Percentiles rank a stretch among this genome's conserved stretches.
Conservation (phyloP, 37 sponge, comb jelly and placozoan species). For the Beroe ovata region DNA sequence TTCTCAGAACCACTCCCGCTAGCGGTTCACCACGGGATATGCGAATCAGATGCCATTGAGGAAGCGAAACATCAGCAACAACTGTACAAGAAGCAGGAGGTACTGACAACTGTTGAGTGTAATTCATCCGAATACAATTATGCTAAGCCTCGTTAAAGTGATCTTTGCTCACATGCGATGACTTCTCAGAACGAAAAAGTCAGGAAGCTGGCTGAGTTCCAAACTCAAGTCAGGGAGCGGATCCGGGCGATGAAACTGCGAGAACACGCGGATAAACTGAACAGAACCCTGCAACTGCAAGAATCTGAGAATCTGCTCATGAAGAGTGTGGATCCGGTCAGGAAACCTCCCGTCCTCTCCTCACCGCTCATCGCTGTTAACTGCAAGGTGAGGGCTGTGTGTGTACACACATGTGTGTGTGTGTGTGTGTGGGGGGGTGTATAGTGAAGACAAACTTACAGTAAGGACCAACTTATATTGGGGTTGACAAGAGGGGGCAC, state of each 20-base stretch:
- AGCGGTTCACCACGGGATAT: background rate
- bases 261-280: conserved; percentile 1
- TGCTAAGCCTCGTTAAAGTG: no score
- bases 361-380: background rate
- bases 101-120: no score
- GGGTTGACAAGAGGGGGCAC: no score
- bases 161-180: no score
- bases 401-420: no score
- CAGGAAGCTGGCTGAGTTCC: conserved; percentile 10
- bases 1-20: conserved; percentile 43
- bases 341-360: conserved; percentile 10
- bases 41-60: background rate
- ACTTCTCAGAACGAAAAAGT: no score
- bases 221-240: background rate
- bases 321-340: conserved; percentile 45
- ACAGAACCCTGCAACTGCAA: conserved; percentile 27
- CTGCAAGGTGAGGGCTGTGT: conserved; percentile 7
- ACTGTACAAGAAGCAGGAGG: background rate
- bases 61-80: background rate
- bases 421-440: no score
- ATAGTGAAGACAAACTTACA: no score
- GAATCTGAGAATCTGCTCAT: conserved; percentile 39
- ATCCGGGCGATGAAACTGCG: background rate
- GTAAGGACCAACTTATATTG: no score
- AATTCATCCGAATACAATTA: no score